phyloP scores from a whole-genome alignment of 1,140 invertebrate species.

The Sitodiplosis mosellana region DNA sequence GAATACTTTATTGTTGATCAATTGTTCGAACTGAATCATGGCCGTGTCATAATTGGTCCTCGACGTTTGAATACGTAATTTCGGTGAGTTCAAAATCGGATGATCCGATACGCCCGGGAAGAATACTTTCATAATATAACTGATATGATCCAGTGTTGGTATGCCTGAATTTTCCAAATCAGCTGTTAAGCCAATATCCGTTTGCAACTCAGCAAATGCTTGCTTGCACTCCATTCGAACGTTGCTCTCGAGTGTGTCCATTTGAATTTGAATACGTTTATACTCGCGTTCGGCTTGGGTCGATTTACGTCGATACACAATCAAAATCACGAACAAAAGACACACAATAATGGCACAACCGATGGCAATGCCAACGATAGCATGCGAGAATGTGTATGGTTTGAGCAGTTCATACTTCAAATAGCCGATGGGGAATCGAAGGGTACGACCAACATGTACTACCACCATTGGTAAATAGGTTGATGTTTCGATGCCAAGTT shows the following conservation, averaged over 20 bases:
- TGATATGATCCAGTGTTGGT: constrained; percentile 85
- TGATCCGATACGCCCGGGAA: constrained; percentile 89
- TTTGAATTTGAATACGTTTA: constrained; percentile 95
- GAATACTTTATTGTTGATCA: constrained; percentile 86
- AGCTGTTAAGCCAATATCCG: constrained; percentile 95
- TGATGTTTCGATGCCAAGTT: constrained; percentile 55
- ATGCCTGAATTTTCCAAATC: constrained; percentile 91
- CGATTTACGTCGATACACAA: constrained; percentile 78
- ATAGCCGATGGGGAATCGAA: constrained; percentile 73
- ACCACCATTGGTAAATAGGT: constrained; percentile 67
- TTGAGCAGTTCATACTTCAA: constrained; percentile 76
- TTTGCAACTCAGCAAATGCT: constrained; percentile 97
- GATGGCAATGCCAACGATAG: constrained; percentile 65
- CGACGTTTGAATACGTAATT: constrained; percentile 53
- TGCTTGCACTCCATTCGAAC: constrained; percentile 95
- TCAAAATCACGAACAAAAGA: constrained; percentile 66
- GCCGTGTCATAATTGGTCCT: constrained; percentile 79
- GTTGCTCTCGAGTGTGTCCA: constrained; percentile 97
- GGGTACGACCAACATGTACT: constrained; percentile 68
- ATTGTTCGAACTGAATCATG: constrained; percentile 86
- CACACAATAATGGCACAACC: constrained; percentile 68
- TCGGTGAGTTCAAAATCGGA: constrained; percentile 72
- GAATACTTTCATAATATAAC: constrained; percentile 97
- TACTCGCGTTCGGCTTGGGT: constrained; percentile 91
- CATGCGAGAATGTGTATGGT: constrained; percentile 69